phyloP scores from a whole-genome alignment of 2,888 invertebrate genomes.

The Andrena fulva region DNA sequence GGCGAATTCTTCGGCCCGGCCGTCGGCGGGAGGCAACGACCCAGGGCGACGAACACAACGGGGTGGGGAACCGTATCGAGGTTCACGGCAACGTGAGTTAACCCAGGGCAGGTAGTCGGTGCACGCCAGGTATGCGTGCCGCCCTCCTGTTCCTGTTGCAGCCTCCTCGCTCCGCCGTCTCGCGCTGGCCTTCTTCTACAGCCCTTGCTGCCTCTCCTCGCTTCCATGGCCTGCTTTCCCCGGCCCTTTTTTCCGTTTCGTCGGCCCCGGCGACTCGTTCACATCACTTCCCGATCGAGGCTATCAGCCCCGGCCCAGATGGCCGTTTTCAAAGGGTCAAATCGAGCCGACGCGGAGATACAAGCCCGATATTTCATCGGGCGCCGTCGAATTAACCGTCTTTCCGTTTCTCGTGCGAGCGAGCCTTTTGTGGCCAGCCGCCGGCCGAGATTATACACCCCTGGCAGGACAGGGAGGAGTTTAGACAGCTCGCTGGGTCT shows the following conservation, averaged over 20 bases:
- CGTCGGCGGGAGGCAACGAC: conserved; percentile 48
- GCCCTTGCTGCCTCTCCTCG: background rate
- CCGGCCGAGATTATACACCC: background rate
- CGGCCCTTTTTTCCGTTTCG: conserved; percentile 47
- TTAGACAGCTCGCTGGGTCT: background rate
- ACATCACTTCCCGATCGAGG: conserved; percentile 67
- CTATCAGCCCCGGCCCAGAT: conserved; percentile 57
- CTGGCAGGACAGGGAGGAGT: background rate
- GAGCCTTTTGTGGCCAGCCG: conserved; percentile 44
- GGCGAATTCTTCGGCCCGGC: conserved; percentile 49
- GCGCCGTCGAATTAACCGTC: conserved; percentile 60
- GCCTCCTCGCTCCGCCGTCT: conserved; percentile 28
- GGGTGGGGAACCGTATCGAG: conserved; percentile 35
- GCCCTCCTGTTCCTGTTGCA: conserved; percentile 53
- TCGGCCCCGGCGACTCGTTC: conserved; percentile 64
- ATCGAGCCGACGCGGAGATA: conserved; percentile 58
- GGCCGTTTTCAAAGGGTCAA: conserved; percentile 62
- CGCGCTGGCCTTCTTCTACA: conserved; percentile 10
- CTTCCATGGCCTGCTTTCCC: conserved; percentile 22
- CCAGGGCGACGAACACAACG: conserved; percentile 45
- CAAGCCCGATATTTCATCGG: conserved; percentile 66
- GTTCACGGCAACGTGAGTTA: conserved; percentile 59
- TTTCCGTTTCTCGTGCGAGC: conserved; percentile 55
- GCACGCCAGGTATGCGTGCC: conserved; percentile 71
- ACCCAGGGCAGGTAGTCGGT: conserved; percentile 67